phyloP scores from a whole-genome alignment of 2,113 vertebrate species.

The human region DNA sequence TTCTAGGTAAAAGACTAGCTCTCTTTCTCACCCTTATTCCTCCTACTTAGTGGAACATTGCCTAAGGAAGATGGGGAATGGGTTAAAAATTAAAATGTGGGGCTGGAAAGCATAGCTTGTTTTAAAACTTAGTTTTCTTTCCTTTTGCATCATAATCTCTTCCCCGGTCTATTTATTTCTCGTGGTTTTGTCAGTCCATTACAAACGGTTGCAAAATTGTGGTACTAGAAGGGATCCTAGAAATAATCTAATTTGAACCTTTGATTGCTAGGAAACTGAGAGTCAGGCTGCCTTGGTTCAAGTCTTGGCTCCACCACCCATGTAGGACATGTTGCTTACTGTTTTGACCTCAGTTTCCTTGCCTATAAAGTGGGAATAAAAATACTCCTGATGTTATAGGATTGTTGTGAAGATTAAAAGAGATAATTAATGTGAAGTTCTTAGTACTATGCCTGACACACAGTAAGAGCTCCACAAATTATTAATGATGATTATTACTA shows the following conservation, averaged over 20 bases:
- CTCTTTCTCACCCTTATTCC: neutral
- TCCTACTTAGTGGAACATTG: neutral
- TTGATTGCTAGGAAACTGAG: neutral
- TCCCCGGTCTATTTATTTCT: neutral
- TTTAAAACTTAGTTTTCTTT: neutral
- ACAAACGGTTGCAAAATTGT: neutral
- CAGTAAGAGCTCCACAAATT: neutral
- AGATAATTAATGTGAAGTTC: neutral
- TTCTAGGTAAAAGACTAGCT: neutral
- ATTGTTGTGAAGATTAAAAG: neutral
- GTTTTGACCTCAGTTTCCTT: neutral
- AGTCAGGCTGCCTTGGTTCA: neutral
- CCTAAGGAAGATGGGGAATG: neutral
- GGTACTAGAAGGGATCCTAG: neutral
- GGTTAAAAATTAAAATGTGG: neutral
- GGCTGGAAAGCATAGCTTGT: neutral
- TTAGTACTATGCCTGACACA: neutral
- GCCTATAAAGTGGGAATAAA: neutral
- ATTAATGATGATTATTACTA: neutral
- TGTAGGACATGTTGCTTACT: neutral
- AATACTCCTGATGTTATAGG: neutral
- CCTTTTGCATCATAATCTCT: neutral
- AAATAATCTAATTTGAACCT: neutral
- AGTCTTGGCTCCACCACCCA: neutral
- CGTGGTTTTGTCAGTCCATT: neutral